phyloP scores from a whole-genome alignment of 2,113 vertebrate species.

The Semicossyphus pulcher region DNA sequence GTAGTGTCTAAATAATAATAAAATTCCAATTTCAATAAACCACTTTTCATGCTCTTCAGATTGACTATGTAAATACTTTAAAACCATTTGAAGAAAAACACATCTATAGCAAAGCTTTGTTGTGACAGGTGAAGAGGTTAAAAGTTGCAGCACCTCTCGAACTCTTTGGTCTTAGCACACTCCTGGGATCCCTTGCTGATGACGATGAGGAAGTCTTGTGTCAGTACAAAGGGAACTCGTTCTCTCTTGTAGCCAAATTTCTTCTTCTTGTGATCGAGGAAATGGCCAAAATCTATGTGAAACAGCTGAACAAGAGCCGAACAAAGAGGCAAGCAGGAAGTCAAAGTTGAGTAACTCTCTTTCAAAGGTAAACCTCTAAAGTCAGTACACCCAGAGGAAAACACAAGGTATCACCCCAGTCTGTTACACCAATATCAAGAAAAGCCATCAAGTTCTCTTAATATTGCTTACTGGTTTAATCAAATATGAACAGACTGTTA shows the following conservation, averaged over 20 bases:
- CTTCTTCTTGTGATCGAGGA: conserved; percentile 99
- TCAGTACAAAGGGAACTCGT: conserved; percentile 96
- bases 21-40: no score
- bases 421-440: neutral
- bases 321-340: neutral
- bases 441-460: neutral
- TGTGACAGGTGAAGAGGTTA: neutral
- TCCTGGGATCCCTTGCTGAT: conserved; percentile 99
- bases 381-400: neutral
- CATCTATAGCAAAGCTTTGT: neutral
- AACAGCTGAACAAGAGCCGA: conserved; percentile 87
- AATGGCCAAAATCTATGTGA: conserved; percentile 99
- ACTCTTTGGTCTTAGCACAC: conserved; percentile 97
- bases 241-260: conserved; percentile 99
- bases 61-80: neutral
- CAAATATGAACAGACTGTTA: no score
- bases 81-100: neutral
- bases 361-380: neutral
- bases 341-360: neutral
- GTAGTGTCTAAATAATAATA: no score
- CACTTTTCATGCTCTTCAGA: neutral
- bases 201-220: conserved; percentile 98
- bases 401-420: neutral
- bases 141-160: conserved; percentile 89
- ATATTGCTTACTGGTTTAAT: neutral